phyloP scores from a whole-genome alignment of 2,797 vertebrate genomes.

The Chelidonichthys spinosus region DNA sequence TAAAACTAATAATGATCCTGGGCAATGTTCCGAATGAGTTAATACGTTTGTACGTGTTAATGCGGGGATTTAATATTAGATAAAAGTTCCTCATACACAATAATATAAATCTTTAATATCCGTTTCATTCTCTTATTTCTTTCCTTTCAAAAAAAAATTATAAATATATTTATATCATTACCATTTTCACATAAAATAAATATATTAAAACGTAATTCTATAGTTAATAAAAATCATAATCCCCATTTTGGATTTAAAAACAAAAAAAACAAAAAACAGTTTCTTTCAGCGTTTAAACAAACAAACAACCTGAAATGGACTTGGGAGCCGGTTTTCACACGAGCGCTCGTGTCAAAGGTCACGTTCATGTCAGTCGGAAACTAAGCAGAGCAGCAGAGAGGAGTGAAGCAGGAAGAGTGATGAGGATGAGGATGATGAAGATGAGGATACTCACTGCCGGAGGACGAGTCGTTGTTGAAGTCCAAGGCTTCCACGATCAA shows the following conservation, averaged over 20 bases:
- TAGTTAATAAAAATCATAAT: not conserved
- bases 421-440: not conserved
- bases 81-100: too few relatives aligned
- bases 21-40: too few relatives aligned
- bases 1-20: too few relatives aligned
- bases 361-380: not conserved
- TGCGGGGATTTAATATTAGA: too few relatives aligned
- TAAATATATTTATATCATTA: too few relatives aligned
- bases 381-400: slow-evolving; percentile 1
- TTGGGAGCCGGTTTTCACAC: not conserved
- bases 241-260: too few relatives aligned
- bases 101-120: too few relatives aligned
- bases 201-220: not conserved
- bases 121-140: too few relatives aligned
- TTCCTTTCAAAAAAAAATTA: too few relatives aligned
- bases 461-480: slow-evolving; percentile 90
- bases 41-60: too few relatives aligned
- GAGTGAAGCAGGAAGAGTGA: not conserved
- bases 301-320: not conserved
- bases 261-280: not conserved
- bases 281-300: not conserved
- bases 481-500: slow-evolving; percentile 94
- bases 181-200: too few relatives aligned
- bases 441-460: slow-evolving; percentile 84
- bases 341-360: slow-evolving; percentile 13